These are phyloP conservation scores for Noctua janthina DNA, from an alignment of 2,888 invertebrate species.

Conservation along the genomic window DNA sequence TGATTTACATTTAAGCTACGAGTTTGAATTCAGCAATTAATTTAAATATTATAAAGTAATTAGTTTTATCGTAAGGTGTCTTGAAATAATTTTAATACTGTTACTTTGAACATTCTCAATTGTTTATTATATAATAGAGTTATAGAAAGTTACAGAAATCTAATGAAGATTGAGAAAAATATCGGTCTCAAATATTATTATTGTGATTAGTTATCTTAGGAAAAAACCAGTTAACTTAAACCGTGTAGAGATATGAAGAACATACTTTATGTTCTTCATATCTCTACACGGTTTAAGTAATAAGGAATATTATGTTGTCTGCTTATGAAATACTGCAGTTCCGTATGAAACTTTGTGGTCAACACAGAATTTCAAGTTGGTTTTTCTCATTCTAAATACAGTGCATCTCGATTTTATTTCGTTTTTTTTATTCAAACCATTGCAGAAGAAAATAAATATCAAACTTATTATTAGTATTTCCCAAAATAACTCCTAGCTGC, in stretches of 20 bases:
- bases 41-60: conserved; percentile 43
- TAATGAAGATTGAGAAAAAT: background rate
- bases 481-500: conserved; percentile 20
- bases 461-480: too few species aligned
- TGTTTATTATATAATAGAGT: background rate
- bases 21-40: conserved; percentile 30
- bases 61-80: conserved; percentile 15
- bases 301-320: background rate
- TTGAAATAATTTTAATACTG: conserved; percentile 4
- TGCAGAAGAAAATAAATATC: too few species aligned
- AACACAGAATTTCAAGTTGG: background rate
- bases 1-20: conserved; percentile 41
- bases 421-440: too few species aligned
- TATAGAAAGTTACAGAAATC: background rate
- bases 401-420: background rate
- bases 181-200: background rate
- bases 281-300: background rate
- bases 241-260: too few species aligned
- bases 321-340: background rate
- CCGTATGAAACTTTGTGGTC: background rate
- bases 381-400: background rate
- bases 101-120: background rate
- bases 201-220: background rate
- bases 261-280: background rate
- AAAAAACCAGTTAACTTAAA: background rate